phyloP scores from a whole-genome alignment of 2,113 vertebrate species.

The Oreochromis tanganicae region DNA sequence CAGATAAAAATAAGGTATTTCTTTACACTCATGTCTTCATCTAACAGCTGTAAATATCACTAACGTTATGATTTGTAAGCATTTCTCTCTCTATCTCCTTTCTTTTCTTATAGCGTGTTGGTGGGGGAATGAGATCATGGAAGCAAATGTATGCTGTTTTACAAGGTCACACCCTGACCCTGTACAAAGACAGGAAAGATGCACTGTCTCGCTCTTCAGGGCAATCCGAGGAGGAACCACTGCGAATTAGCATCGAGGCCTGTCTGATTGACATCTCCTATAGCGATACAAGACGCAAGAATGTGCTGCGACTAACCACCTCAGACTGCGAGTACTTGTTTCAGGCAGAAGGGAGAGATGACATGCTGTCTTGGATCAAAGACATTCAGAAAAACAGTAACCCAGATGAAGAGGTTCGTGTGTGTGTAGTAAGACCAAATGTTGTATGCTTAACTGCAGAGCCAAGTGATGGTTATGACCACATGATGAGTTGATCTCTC shows the following conservation, averaged over 20 bases:
- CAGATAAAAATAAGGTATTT: conserved; percentile 92
- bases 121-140: conserved; percentile 89
- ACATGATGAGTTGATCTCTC: neutral
- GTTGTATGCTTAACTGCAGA: neutral
- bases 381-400: conserved; percentile 94
- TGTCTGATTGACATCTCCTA: conserved; percentile 98
- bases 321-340: conserved; percentile 93
- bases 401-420: conserved; percentile 85
- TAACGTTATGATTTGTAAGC: neutral
- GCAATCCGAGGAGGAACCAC: conserved; percentile 83
- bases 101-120: conserved; percentile 75
- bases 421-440: neutral
- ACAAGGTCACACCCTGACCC: conserved; percentile 83
- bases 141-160: conserved; percentile 93
- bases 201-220: conserved; percentile 66
- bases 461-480: neutral
- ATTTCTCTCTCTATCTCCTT: neutral
- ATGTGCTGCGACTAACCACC: conserved; percentile 93
- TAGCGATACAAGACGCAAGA: conserved; percentile 96
- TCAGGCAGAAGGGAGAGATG: conserved; percentile 92
- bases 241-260: conserved; percentile 88
- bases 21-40: neutral
- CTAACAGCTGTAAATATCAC: neutral
- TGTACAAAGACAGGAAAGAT: conserved; percentile 93
- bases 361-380: conserved; percentile 94